Base-by-base conservation (phyloP, 2,797 vertebrate species). In the Periophthalmus magnuspinnatus region DNA sequence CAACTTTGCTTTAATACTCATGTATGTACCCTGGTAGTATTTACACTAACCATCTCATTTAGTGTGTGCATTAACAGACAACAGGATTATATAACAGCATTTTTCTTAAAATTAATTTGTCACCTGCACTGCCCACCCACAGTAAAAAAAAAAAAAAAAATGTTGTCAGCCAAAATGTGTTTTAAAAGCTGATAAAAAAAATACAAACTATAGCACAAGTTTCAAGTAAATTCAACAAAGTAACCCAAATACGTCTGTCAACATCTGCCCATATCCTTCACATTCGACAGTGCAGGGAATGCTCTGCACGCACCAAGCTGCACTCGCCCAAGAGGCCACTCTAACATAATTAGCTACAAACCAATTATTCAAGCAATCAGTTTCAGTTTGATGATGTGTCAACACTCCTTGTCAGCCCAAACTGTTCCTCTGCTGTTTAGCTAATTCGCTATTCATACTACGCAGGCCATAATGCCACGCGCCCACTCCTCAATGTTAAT, bases 331-430 rank as follows among this genome's bases (percentile, higher is more conserved):
- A 85, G 87, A 89, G 86, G 77, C 64, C 83, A 81, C 81, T 88
- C 75, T 88, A 88, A 92, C 88, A 89, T 86, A 91, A 90, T 92
- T 90, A 90, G 84, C 83, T 83, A 86, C 87, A 89, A 90, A 90
- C 77, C 89, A 90, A 92, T 91, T 92, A 90, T 91, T 91, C 88
- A 87, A 90, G 85, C 82, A 91, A 89, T 91, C 84, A 87, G 88
- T 91, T 83, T 88, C 84, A 85, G 84, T 90, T 89, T 89, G 90
- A 91, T 85, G 85, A 85, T 89, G 83, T 91, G 88, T 90, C 90
- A 90, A 90, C 88, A 88, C 75, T 87, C 76, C 81, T 84, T 80
- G 85, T 89, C 89, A 84, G 79, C 79, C 82, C 76, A 86, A 89
- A 89, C 81, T 84, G 81, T 85, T 90, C 72, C 87, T 82, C 82